Percentiles rank a stretch among this genome's conserved stretches.
phyloP scores from a whole-genome alignment of 2,888 invertebrate species.

The Eutolmus rufibarbis region DNA sequence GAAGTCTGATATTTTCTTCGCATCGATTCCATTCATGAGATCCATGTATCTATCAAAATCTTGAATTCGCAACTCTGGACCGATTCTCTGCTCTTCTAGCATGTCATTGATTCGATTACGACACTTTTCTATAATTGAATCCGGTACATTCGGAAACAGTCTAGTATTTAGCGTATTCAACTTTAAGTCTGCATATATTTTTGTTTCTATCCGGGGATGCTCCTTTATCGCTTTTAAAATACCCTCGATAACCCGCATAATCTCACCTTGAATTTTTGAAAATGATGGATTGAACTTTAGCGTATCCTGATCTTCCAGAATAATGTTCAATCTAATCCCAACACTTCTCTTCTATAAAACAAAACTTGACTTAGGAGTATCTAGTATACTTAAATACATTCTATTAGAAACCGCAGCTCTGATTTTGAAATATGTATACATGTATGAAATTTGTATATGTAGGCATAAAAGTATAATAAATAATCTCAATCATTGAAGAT shows the following conservation, averaged over 20 bases:
- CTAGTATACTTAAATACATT: no score
- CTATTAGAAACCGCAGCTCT: no score
- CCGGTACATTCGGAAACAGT: constrained; percentile 73
- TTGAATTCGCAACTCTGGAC: constrained; percentile 75
- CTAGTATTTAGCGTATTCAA: neutral
- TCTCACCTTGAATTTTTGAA: constrained; percentile 74
- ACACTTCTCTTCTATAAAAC: constrained; percentile 70
- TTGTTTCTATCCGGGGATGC: constrained; percentile 81
- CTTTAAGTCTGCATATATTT: constrained; percentile 64
- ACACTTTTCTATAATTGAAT: constrained; percentile 71
- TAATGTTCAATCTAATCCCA: constrained; percentile 66
- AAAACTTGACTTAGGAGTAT: neutral
- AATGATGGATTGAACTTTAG: constrained; percentile 79
- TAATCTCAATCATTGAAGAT: no score
- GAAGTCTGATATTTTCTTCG: constrained; percentile 71
- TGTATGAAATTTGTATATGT: no score
- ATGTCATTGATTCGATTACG: constrained; percentile 69
- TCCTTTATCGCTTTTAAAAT: constrained; percentile 76
- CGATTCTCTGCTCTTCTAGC: constrained; percentile 75
- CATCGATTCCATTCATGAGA: constrained; percentile 73
- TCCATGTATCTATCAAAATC: constrained; percentile 83
- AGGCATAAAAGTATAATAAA: no score
- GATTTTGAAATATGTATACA: no score
- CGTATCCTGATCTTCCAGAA: constrained; percentile 64
- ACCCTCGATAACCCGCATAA: constrained; percentile 76